Evolutionary conservation across 2,113 vertebrate species (phyloP).

Genomic region (Numenius arquata): DNA sequence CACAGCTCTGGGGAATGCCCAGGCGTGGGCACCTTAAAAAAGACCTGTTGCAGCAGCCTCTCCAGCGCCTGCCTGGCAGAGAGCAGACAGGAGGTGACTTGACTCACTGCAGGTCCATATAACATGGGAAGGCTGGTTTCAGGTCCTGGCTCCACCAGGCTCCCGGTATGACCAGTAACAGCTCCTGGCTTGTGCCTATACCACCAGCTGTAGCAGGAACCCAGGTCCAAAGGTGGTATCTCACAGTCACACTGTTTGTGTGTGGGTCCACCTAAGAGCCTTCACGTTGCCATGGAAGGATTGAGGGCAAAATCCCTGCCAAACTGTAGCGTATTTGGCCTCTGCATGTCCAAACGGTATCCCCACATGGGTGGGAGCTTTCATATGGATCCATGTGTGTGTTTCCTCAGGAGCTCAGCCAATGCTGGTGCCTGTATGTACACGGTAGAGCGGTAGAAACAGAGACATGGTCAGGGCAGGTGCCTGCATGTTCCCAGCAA

Average conservation of each 20-base stretch:
- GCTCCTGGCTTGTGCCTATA: background rate
- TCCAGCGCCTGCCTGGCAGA: background rate
- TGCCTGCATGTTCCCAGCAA: background rate
- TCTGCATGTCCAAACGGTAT: background rate
- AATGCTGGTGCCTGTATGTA: accelerated
- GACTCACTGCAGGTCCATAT: background rate
- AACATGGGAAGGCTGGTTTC: background rate
- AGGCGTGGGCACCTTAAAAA: background rate
- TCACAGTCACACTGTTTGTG: background rate
- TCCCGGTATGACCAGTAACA: background rate
- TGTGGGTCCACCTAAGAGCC: background rate
- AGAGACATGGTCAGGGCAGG: background rate
- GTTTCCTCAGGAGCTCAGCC: background rate
- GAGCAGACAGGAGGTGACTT: background rate
- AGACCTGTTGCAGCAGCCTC: background rate
- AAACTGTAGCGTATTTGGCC: background rate
- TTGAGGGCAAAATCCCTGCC: background rate
- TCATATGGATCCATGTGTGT: accelerated
- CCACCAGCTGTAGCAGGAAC: background rate
- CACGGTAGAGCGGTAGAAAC: no score
- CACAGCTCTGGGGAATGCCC: background rate
- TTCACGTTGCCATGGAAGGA: background rate
- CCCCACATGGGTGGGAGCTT: background rate
- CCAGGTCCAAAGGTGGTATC: background rate
- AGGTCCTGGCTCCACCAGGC: background rate